Evolutionary conservation across 2,797 vertebrate species (phyloP).

Genomic region (Protonibea diacanthus): DNA sequence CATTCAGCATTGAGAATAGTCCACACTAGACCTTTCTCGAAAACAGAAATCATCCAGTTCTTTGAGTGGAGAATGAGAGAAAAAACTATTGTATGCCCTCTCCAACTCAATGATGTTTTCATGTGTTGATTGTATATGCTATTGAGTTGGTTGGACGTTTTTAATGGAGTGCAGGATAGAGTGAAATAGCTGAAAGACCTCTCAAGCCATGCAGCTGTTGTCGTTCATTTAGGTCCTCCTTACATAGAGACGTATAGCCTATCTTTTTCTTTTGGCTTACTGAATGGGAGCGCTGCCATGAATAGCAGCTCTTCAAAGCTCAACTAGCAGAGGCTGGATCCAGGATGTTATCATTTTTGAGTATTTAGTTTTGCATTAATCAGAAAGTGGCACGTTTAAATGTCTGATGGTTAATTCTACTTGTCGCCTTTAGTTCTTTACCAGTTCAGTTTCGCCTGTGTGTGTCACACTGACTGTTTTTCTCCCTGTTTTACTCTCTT

Average conservation of each 20-base stretch:
- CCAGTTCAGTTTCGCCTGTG: neutral
- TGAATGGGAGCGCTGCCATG: neutral
- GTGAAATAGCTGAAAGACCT: neutral
- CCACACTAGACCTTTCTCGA: neutral
- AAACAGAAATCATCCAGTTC: neutral
- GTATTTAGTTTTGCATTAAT: neutral
- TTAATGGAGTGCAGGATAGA: neutral
- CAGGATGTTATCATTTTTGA: neutral
- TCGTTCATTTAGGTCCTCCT: neutral
- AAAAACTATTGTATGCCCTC: neutral
- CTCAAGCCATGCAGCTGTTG: neutral
- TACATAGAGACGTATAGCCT: neutral
- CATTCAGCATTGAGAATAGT: neutral
- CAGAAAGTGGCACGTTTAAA: conserved; percentile 6
- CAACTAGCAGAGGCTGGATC: neutral
- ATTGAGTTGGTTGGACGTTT: neutral
- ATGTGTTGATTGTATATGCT: neutral
- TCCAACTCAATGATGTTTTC: neutral
- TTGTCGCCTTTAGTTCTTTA: neutral
- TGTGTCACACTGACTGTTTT: neutral
- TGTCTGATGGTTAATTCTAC: neutral
- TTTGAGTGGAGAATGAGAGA: neutral
- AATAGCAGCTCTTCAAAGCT: neutral
- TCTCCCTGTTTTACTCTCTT: neutral
- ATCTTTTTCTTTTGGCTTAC: neutral